These are phyloP conservation scores for Oxygymnocypris stewartii DNA, from an alignment of 2,113 vertebrate species.

Conservation along the genomic window DNA sequence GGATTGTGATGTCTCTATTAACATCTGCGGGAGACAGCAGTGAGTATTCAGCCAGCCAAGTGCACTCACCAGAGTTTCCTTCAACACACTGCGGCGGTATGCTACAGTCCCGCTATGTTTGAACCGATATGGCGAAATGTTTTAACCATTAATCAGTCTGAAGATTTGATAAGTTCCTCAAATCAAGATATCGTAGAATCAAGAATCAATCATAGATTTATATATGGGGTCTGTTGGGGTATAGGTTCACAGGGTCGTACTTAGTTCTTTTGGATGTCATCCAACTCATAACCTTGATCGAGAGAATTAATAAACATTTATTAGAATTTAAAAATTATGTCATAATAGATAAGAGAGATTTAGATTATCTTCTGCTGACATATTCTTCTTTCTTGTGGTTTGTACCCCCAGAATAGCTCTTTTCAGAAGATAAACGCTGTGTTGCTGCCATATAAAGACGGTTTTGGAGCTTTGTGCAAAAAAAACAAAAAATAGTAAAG, in stretches of 20 bases:
- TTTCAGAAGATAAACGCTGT: neutral
- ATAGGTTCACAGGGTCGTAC: neutral
- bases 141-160: neutral
- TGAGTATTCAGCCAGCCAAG: slow-evolving; percentile 24
- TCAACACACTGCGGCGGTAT: neutral
- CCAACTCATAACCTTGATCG: neutral
- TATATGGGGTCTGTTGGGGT: neutral
- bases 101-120: neutral
- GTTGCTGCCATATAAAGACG: neutral
- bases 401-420: neutral
- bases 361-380: neutral
- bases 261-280: neutral
- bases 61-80: neutral
- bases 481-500: neutral
- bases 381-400: neutral
- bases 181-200: neutral
- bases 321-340: too few species aligned
- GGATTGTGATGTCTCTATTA: slow-evolving; percentile 45
- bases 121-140: neutral
- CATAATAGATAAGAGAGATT: neutral
- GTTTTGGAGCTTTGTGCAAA: neutral
- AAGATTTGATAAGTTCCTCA: neutral
- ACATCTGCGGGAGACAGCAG: slow-evolving; percentile 43
- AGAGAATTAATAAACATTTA: neutral
- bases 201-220: neutral